phyloP scores from a whole-genome alignment of 2,113 vertebrate species.

The Helogale parvula region DNA sequence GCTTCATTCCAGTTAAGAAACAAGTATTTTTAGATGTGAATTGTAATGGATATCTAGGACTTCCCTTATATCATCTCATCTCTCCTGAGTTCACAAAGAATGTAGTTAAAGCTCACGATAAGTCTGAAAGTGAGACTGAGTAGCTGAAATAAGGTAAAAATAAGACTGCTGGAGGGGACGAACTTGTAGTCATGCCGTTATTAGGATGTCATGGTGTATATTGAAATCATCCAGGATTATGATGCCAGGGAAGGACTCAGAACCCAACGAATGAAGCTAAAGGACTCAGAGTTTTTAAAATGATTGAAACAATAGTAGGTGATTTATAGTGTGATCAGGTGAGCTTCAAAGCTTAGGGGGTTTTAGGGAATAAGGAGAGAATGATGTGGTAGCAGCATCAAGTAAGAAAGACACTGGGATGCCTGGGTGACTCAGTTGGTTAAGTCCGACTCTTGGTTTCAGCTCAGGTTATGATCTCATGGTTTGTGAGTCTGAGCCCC shows the following conservation, averaged over 20 bases:
- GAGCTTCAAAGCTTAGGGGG: background rate
- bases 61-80: background rate
- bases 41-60: background rate
- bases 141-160: background rate
- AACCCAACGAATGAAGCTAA: background rate
- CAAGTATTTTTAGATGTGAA: background rate
- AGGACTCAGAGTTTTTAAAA: background rate
- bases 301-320: background rate
- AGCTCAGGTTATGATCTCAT: too few relatives aligned
- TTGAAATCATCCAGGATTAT: background rate
- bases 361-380: background rate
- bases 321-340: background rate
- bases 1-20: background rate
- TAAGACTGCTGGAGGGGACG: background rate
- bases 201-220: background rate
- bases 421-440: too few relatives aligned
- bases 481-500: too few relatives aligned
- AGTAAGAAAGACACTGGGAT: background rate
- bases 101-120: background rate
- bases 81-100: background rate
- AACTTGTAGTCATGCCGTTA: background rate
- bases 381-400: background rate
- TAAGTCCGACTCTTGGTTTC: too few relatives aligned
- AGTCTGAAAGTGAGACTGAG: background rate
- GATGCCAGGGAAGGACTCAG: background rate